Base-by-base conservation (phyloP, 2,888 invertebrate species). In the Athalia cordata region DNA sequence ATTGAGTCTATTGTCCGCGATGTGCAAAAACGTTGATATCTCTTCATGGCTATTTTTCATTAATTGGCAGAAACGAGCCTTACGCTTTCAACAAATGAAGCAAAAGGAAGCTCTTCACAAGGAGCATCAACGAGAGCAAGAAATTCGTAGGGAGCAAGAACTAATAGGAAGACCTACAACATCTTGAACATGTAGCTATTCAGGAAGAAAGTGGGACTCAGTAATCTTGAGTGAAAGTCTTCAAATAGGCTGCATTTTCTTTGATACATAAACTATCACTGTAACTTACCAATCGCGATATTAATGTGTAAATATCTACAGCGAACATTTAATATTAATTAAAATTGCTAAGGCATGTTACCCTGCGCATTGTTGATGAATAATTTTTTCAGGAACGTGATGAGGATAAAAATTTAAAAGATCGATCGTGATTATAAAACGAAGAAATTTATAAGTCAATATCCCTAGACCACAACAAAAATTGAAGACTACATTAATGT, bases 21-120 rank as follows among this genome's bases (percentile, higher is more conserved):
- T 29, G 2, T 29, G 29, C 2, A 0, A 29, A 29, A 29, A 29
- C 2, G 0, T 29, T 29, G 29, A 29, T 29, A 29, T 29, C 29
- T 29, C 29, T 29, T 29, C 29, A 29, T 29, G 29, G 29, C 2
- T 29, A 29, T 29, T 29, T 29, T 29, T 81, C 59, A 55, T 80
- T 29, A 70, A 80, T 79, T 79, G 80, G 57, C 79, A 91, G 91
- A 91, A 91, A 87, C 87, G 90, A 80, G 90, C 91, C 3, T 59
- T 89, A 64, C 85, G 87, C 29, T 82, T 91, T 77, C 90, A 91
- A 83, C 89, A 91, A 80, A 82, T 88, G 55, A 90, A 91, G 82
- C 90, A 91, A 83, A 91, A 90, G 81, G 90, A 90, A 82, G 87
- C 87, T 43, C 84, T 89, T 52, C 85, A 85, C 49, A 88, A 84